Evolutionary conservation across 64 coral and sea anemone species (phyloP), one percentile per base, ranked within the genome.

Genomic region (Montipora capricornis): DNA sequence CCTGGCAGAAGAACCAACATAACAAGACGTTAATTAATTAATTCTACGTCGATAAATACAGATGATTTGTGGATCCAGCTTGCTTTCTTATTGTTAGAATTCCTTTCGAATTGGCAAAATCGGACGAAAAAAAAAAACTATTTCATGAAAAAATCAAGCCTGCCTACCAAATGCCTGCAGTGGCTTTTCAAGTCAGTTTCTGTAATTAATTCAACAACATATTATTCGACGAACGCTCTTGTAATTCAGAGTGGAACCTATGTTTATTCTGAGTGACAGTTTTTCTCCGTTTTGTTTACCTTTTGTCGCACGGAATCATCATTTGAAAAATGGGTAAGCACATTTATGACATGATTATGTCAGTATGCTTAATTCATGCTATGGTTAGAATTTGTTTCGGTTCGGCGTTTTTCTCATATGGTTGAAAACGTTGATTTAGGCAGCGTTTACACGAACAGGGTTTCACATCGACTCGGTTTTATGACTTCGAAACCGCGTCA

Each of bases 61-160:
- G 68, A 67, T 58, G 47, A n/a, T 68, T 9, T 45, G 60, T 68
- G 67, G 29, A 68, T 68, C 17, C 81, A 84, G 81, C 59, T 68
- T 84, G 3, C 3, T 59, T 19, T 55, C 81, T 67, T 17, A 3
- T 6, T 7, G 37, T 68, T 76, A 7, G 2, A 76, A 14, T 14
- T 37, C 11, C 24, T 5, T 45, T 76, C 4, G 8, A 46, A 37
- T 37, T 37, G 37, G 37, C 37, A 37, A 37, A 37, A 37, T 37
- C 37, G 37, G 1, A 37, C 37, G 37, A 37, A 37, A 37, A 37
- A 37, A 37, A 37, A 37, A 37, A 37, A 37, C 0, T 37, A 2
- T 37, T 37, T 37, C 37, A 37, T 37, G 37, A 37, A 37, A 37
- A 37, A 37, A 37, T 37, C 37, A 37, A 37, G 37, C 37, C 37